Percentiles rank a stretch among this genome's conserved stretches.
phyloP scores from a whole-genome alignment of 2,888 invertebrate genomes.

The Stramonita haemastoma region DNA sequence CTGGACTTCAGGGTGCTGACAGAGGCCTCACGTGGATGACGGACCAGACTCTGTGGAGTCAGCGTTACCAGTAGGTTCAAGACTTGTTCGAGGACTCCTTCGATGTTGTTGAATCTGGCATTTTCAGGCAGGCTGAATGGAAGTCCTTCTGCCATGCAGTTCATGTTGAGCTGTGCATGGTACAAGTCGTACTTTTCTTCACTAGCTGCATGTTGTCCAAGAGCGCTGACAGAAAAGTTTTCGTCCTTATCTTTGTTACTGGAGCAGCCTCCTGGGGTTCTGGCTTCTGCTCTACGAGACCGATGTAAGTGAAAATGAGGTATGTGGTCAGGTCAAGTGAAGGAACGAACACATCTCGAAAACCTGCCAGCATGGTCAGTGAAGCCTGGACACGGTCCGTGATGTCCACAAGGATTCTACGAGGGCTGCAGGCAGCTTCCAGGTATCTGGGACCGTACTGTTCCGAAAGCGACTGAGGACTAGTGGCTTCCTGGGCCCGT shows the following conservation, averaged over 20 bases:
- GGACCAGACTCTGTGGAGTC: neutral
- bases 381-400: constrained; percentile 44
- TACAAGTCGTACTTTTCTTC: neutral
- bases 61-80: neutral
- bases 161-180: constrained; percentile 32
- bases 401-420: constrained; percentile 50
- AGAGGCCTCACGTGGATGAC: neutral
- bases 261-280: neutral
- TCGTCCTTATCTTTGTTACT: neutral
- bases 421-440: constrained; percentile 50
- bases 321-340: constrained; percentile 39
- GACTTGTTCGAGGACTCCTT: constrained; percentile 12
- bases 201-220: neutral
- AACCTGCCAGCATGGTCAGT: neutral
- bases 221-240: neutral
- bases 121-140: neutral
- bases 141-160: neutral
- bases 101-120: constrained; percentile 8
- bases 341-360: constrained; percentile 20
- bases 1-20: neutral
- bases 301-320: constrained; percentile 42
- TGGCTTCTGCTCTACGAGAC: neutral
- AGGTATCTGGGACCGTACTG: constrained; percentile 37
- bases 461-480: constrained; percentile 7
- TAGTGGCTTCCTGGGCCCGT: constrained; percentile 15